Base-by-base conservation (phyloP, 1,140 invertebrate genomes). In the Drosophila ohnishii region DNA sequence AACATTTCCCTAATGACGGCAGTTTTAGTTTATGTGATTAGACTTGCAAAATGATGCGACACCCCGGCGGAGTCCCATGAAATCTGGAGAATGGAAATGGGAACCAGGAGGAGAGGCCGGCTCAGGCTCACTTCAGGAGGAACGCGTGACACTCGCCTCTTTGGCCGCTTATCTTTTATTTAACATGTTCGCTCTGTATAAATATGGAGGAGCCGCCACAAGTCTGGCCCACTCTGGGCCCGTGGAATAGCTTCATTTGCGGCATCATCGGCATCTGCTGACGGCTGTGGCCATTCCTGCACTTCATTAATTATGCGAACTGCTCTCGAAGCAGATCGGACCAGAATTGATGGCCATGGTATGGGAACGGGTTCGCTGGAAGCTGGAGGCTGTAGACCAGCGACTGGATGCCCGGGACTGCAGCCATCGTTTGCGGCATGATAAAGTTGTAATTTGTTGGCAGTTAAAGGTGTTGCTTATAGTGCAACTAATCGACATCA, bases 371-470 rank as follows among this genome's bases (percentile, higher is more conserved):
- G 73, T 75, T 56, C 72, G 42, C 25, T 45, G 55, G 58, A 51
- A 6, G 34, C 50, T 35, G 32, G 16, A 53, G 16, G 16, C 51
- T 10, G 16, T 11, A 19, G 48, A 2, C 48, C 5, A 8, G 32
- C 5, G 50, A 53, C 50, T n/a, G 48, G 30, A 53, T 56, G 30
- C 28, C 7, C 14, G 34, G 5, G 37, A 19, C 60, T 60, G 55
- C 56, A 16, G 56, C 30, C 61, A 28, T 83, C 72, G 80, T 87
- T 82, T 79, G 84, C 83, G 80, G 79, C 84, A 84, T 88, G 84
- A 87, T 87, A 87, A 87, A 87, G 84, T 87, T 87, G 84, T 87
- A 88, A 87, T 88, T 87, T 88, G 84, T 87, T 87, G 84, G 84
- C 80, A 88, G 80, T 87, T 87, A 87, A 88, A 87, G 84, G 84